Evolutionary conservation across 1,140 invertebrate species (phyloP), one percentile per base, ranked within the genome.

Genomic region (Sarcophaga peregrina): DNA sequence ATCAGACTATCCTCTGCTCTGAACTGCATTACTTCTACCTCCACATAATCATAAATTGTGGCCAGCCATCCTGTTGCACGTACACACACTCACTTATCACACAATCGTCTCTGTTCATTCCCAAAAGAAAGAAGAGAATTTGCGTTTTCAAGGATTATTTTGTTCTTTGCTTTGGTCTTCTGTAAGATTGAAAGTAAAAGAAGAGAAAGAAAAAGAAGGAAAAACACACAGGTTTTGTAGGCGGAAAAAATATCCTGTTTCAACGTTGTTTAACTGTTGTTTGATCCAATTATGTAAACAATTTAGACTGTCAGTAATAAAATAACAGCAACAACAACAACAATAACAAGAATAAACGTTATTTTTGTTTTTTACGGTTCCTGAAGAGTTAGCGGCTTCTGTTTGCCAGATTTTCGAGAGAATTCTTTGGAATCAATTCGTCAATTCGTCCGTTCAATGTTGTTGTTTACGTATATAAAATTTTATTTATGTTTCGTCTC

Each of bases 261-360:
- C 75, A 78, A 5, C n/a, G 13, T 37, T 78, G n/a, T 50, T 78
- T 78, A 78, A 78, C 75, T 52, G 75, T 78, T 78, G 50, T 50
- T 78, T 20, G 17, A 45, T 50, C 75, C 75, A 78, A 78, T 78
- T 78, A 78, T 78, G 47, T 78, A 78, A 78, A 78, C 75, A 78
- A 78, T 78, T 78, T 48, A 52, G 50, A 52, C 75, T 78, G 74
- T 76, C 74, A 48, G n/a, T 76, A 76, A 76, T 48, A 76, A 48
- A 76, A 52, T 62, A 20, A 17, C 62, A 68, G 15, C 15, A 13
- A 58, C 54, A 58, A 58, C 10, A 58, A 58, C n/a, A 58, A 58
- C 52, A 58, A 58, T 15, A 58, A 58, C 54, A 15, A 37, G 25
- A 37, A 37, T 37, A 37, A 37, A 58, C 7, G 54, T 58, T 58